Evolutionary conservation across 2,888 invertebrate genomes (phyloP), one percentile per base, ranked within the genome.

Genomic region (Scotopteryx bipunctaria): DNA sequence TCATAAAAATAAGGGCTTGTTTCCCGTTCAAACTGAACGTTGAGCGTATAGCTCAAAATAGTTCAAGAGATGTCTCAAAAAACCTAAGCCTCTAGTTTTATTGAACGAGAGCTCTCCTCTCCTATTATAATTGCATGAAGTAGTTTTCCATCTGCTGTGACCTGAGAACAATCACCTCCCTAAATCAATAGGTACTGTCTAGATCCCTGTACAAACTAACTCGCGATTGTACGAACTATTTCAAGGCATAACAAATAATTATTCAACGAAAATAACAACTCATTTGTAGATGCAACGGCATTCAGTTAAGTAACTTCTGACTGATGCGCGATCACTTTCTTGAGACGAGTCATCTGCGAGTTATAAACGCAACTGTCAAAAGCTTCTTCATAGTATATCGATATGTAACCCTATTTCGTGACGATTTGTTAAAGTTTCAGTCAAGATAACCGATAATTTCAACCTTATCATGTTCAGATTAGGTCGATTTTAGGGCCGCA

Each of bases 161-260:
- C 23, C 25, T 16, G 19, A 15, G 49, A 37, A 43, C 49, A 43
- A 49, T 49, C 29, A 31, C 42, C 23, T 31, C 2, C n/a, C 29
- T 43, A 17, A 37, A 38, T 32, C 42, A 49, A 49, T 49, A 47
- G n/a, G 2, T 31, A 23, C 17, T 15, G 38, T n/a, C n/a, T n/a
- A n/a, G n/a, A 55, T 17, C 29, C 43, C 29, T 51, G 31, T 40
- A 11, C 45, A 48, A 51, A 55, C 11, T 37, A 27, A 17, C 36
- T 29, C 27, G 5, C 25, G 25, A 17, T 45, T 43, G 27, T 47
- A 19, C 14, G 5, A 44, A 13, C 37, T 25, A 9, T 25, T 23
- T 33, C 33, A 48, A 19, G 11, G 3, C 49, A 8, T 41, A 9
- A 11, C 2, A 52, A 58, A 58, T 55, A 47, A 15, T 40, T 47